phyloP scores from a whole-genome alignment of 2,113 vertebrate species.

The Trachemys scripta region DNA sequence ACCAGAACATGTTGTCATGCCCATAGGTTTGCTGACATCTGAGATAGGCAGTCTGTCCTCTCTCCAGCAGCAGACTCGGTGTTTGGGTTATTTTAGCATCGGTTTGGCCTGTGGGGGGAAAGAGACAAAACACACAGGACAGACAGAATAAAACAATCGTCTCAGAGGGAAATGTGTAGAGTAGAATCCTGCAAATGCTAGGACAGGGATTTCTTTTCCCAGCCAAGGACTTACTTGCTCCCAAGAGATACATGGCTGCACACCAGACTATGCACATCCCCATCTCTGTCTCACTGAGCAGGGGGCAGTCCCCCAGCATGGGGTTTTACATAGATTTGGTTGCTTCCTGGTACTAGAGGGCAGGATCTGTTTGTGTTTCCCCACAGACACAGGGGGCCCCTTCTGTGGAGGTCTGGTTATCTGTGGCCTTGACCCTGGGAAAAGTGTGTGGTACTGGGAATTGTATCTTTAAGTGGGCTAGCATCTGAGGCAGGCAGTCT shows the following conservation, averaged over 20 bases:
- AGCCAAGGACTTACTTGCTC: neutral
- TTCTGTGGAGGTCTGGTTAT: neutral
- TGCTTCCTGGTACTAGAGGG: neutral
- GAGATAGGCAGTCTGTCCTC: neutral
- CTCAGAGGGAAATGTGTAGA: neutral
- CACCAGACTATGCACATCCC: neutral
- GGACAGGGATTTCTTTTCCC: neutral
- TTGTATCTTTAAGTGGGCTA: neutral
- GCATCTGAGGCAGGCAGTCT: neutral
- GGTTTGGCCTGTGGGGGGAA: neutral
- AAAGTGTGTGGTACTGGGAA: neutral
- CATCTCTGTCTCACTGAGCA: neutral
- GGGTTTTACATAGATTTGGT: neutral
- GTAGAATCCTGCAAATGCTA: neutral
- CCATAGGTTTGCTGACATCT: neutral
- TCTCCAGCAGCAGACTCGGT: neutral
- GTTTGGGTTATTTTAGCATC: neutral
- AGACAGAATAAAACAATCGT: neutral
- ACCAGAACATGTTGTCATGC: conserved; percentile 20
- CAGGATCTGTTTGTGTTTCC: neutral
- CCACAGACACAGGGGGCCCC: neutral
- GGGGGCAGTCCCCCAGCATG: neutral
- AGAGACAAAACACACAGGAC: neutral
- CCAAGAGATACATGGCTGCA: neutral
- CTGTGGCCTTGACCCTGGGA: neutral